Conservation (phyloP, 2,113 vertebrate genomes). For the Equus przewalskii region DNA sequence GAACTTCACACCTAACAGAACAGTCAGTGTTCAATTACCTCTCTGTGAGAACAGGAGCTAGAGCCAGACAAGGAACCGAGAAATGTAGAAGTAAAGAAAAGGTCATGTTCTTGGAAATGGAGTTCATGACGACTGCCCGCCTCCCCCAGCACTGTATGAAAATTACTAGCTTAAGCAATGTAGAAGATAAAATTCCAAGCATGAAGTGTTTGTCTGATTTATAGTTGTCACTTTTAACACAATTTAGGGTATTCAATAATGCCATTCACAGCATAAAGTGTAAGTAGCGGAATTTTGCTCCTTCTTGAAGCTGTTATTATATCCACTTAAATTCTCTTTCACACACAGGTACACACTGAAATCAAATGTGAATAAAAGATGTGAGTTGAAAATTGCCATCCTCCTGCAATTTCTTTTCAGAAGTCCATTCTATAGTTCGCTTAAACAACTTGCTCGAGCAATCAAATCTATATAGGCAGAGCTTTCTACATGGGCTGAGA, state of each 20-base stretch:
- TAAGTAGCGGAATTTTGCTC: slow-evolving; percentile 50
- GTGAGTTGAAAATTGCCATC: slow-evolving; percentile 75
- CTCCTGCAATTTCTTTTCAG: slow-evolving; percentile 43
- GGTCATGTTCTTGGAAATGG: background rate
- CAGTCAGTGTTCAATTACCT: slow-evolving; percentile 66
- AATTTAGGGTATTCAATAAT: slow-evolving; percentile 66
- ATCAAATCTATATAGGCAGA: slow-evolving; percentile 37
- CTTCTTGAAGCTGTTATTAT: slow-evolving; percentile 75
- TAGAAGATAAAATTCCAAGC: slow-evolving; percentile 71
- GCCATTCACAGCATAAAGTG: slow-evolving; percentile 51
- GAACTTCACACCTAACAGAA: slow-evolving; percentile 50
- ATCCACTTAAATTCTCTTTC: slow-evolving; percentile 82
- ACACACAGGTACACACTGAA: slow-evolving; percentile 80
- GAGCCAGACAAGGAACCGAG: slow-evolving; percentile 21
- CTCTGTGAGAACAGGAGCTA: slow-evolving; percentile 63
- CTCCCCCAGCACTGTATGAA: slow-evolving; percentile 3
- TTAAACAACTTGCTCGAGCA: slow-evolving; percentile 74
- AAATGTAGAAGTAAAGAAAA: slow-evolving; percentile 59
- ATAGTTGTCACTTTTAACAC: slow-evolving; percentile 69
- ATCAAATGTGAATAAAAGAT: slow-evolving; percentile 83
- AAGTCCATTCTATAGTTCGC: slow-evolving; percentile 70
- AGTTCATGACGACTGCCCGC: background rate
- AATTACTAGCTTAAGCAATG: slow-evolving; percentile 50
- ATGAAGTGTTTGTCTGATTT: slow-evolving; percentile 69
- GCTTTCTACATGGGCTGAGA: background rate